phyloP scores from a whole-genome alignment of 2,797 vertebrate species.

The Anisognathus igniventris region DNA sequence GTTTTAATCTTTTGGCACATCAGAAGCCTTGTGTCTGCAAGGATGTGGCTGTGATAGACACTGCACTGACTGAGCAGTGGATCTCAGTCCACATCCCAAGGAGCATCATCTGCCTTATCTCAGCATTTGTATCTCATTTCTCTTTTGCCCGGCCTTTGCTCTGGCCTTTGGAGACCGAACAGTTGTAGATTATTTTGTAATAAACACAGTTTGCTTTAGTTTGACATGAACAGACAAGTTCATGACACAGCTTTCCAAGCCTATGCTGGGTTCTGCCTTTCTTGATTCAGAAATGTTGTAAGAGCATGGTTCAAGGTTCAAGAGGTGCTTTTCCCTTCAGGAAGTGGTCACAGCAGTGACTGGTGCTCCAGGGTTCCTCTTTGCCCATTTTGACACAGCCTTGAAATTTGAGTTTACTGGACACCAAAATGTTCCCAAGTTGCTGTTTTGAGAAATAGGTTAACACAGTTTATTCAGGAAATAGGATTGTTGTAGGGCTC shows the following conservation, averaged over 20 bases:
- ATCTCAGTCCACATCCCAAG: not conserved
- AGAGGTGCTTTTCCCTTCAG: not conserved
- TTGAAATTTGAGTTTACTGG: not conserved
- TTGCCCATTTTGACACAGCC: not conserved
- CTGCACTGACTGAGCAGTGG: not conserved
- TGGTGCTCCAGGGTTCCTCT: not conserved
- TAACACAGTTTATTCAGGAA: not conserved
- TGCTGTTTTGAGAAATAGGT: not conserved
- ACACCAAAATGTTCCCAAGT: not conserved
- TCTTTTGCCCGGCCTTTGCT: not conserved
- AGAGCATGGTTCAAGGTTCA: not conserved
- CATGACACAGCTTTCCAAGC: not conserved
- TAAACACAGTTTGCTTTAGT: not conserved
- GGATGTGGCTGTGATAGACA: not conserved
- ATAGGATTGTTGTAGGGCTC: not conserved
- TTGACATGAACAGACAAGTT: not conserved
- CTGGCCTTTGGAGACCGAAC: not conserved
- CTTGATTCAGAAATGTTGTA: not conserved
- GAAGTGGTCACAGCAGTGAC: not conserved
- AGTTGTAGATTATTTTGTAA: not conserved
- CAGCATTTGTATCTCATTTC: not conserved
- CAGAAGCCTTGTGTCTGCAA: fast-evolving
- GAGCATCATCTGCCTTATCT: not conserved
- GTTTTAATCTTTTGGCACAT: fast-evolving
- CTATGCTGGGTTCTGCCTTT: not conserved